Evolutionary conservation across 2,797 vertebrate genomes (phyloP).

Genomic region (Florisuga fusca): DNA sequence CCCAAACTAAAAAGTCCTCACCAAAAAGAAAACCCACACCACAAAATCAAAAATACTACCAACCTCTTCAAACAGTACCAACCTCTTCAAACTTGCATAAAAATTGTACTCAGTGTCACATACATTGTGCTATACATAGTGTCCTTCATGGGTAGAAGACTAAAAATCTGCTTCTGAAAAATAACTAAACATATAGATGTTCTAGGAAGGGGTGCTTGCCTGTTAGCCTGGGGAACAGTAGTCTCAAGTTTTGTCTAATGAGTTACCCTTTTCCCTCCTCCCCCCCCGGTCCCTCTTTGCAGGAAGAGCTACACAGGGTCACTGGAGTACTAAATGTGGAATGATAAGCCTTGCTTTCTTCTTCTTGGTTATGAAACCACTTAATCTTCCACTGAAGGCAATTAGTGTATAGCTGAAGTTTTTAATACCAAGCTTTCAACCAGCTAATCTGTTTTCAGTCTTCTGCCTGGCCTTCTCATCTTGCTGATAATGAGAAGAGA

Average conservation of each 20-base stretch:
- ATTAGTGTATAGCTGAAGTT: neutral
- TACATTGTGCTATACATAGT: neutral
- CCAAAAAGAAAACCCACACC: neutral
- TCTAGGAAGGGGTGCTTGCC: neutral
- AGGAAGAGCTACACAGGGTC: neutral
- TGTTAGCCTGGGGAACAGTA: neutral
- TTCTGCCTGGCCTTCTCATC: neutral
- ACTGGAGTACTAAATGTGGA: neutral
- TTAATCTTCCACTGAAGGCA: neutral
- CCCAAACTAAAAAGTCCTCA: too few relatives aligned
- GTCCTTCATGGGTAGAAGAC: neutral
- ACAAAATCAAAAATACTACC: neutral
- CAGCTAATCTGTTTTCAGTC: neutral
- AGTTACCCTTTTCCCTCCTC: neutral
- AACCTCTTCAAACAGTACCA: neutral
- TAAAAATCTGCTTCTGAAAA: neutral
- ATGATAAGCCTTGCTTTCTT: neutral
- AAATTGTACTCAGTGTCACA: neutral
- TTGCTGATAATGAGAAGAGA: neutral
- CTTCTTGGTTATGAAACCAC: neutral
- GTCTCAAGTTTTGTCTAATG: neutral
- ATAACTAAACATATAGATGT: fast-evolving
- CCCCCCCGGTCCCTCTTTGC: neutral
- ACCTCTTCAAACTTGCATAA: neutral
- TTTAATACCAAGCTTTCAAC: neutral